Base-by-base conservation (phyloP, 1,140 invertebrate genomes). In the Panagrolaimus sp. region DNA sequence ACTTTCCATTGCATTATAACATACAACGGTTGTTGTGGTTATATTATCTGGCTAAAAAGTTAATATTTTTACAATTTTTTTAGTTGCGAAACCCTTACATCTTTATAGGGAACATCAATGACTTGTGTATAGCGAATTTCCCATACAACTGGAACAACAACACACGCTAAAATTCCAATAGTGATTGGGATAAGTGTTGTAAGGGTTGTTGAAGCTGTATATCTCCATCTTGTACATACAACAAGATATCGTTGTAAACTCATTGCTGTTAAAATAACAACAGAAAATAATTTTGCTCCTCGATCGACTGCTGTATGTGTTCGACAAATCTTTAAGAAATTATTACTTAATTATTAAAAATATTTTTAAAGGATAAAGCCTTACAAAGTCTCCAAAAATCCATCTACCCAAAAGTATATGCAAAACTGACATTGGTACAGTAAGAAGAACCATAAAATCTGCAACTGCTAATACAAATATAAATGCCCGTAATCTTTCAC, bases 231-330 rank as follows among this genome's bases (percentile, higher is more conserved):
- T 9, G 65, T 70, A 20, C 69, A 69, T 9, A 70, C 69, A 31
- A 70, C 48, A 16, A 70, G 68, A 42, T 69, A 70, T 38, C 69
- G 20, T 27, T 70, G 70, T 5, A 68, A 31, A 16, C 69, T 72
- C 69, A 70, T 70, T 13, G 68, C 25, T 23, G 68, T 70, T 23
- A 70, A 25, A 4, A 70, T 66, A 13, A 70, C 69, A 16, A 70
- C 68, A 8, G 68, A 71, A 16, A 70, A 72, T 7, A 53, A 62
- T 42, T 70, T 70, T 38, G 70, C 69, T 16, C 69, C 69, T 16
- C 16, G 25, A 51, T 70, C 69, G n/a, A 70, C 38, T 9, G 69
- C 69, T 14, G 48, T 38, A 25, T 70, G 44, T 5, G 53, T 13
- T 61, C 57, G 47, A 43, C 69, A 70, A 16, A 70, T 8, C 69